Evolutionary conservation across 1,140 invertebrate genomes (phyloP).

Genomic region (Chironomus striatipennis): DNA sequence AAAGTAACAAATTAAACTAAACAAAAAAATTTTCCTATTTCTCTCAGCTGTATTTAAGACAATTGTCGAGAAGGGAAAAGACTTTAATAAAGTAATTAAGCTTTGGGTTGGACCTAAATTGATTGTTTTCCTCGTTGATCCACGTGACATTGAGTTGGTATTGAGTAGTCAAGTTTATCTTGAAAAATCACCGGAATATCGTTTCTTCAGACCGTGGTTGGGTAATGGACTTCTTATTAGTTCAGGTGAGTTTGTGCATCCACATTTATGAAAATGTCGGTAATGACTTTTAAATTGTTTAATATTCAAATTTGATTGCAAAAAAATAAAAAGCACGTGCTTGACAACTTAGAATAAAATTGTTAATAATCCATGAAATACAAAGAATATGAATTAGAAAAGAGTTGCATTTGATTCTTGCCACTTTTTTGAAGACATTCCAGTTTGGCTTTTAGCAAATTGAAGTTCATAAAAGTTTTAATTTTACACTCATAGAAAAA

Average conservation of each 20-base stretch:
- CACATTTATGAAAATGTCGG: no score
- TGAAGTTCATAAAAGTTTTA: no score
- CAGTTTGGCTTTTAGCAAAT: no score
- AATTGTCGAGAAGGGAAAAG: slow-evolving; percentile 46
- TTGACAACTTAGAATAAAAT: no score
- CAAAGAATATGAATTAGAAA: no score
- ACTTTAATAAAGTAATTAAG: slow-evolving; percentile 49
- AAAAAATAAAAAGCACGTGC: no score
- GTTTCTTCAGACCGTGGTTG: slow-evolving; percentile 65
- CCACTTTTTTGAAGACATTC: no score
- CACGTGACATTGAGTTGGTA: slow-evolving; percentile 63
- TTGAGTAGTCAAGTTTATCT: slow-evolving; percentile 65
- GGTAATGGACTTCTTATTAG: slow-evolving; percentile 66
- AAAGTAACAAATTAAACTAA: background rate
- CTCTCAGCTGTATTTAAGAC: slow-evolving; percentile 56
- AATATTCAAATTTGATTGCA: no score
- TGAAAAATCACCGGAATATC: slow-evolving; percentile 61
- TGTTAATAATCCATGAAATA: no score
- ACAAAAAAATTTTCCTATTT: slow-evolving; percentile 27
- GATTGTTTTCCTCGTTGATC: slow-evolving; percentile 60
- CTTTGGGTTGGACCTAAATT: slow-evolving; percentile 67
- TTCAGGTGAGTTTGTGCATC: slow-evolving; percentile 46
- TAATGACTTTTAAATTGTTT: no score
- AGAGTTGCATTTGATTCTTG: no score
- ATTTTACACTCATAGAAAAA: no score